Percentiles rank a stretch among this genome's conserved stretches.
Conservation (phyloP, 2,888 invertebrate genomes). For the Lepidochrysops patricia region DNA sequence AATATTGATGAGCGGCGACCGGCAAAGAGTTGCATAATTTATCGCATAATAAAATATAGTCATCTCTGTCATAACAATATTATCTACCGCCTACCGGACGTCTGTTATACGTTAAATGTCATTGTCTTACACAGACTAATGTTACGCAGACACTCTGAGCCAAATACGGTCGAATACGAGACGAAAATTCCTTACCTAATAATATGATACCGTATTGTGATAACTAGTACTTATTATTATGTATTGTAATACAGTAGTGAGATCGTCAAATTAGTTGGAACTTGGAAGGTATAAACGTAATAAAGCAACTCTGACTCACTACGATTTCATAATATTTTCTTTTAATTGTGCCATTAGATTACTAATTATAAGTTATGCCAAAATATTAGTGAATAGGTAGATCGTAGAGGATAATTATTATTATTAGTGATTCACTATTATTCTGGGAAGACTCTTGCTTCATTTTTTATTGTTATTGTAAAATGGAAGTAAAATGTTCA, state of each 20-base stretch:
- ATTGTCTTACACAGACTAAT: background rate
- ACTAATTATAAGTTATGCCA: background rate
- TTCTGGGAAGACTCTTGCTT: background rate
- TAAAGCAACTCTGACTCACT: background rate
- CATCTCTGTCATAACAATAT: constrained; percentile 2
- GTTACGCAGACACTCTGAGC: background rate
- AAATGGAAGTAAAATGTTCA: no score
- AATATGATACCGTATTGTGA: background rate
- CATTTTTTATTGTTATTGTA: no score
- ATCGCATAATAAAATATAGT: background rate
- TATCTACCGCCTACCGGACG: constrained; percentile 3
- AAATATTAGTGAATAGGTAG: background rate
- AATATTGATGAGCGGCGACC: background rate
- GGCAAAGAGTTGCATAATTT: background rate
- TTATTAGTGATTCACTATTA: background rate
- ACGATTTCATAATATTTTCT: background rate
- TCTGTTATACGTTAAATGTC: background rate
- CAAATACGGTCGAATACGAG: background rate
- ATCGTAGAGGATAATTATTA: background rate
- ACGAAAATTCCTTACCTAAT: background rate
- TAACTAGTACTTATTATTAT: no score
- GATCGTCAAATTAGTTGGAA: no score
- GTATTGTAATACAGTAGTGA: no score
- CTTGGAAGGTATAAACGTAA: background rate
- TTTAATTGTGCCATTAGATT: background rate